phyloP scores from a whole-genome alignment of 2,113 vertebrate genomes.

The Ciconia maguari region DNA sequence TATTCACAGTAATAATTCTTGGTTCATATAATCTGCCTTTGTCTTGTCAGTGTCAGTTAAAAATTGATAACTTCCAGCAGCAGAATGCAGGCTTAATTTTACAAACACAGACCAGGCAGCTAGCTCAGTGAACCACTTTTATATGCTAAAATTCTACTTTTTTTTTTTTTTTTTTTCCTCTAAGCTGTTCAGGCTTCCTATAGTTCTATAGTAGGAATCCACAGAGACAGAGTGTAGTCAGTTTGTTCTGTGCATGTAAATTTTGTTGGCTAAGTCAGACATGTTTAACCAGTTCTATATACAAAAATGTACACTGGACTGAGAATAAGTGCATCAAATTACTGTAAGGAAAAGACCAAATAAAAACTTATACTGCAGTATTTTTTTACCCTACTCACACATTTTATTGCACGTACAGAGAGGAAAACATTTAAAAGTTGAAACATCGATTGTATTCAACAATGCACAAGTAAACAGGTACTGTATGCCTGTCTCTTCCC shows the following conservation, averaged over 20 bases:
- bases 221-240: neutral
- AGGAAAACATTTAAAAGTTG: neutral
- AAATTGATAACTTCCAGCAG: slow-evolving; percentile 59
- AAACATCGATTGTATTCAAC: neutral
- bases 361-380: neutral
- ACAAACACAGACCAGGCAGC: neutral
- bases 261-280: neutral
- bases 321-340: neutral
- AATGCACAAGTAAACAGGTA: neutral
- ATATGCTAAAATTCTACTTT: neutral
- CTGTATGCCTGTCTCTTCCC: neutral
- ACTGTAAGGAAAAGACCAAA: neutral
- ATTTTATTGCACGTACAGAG: neutral
- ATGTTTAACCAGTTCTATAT: neutral
- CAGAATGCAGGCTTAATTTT: slow-evolving; percentile 28
- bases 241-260: neutral
- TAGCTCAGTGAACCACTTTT: neutral
- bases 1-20: neutral
- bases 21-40: slow-evolving; percentile 22
- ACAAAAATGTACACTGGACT: neutral
- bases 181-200: neutral
- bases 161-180: neutral
- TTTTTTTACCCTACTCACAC: neutral
- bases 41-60: slow-evolving; percentile 46
- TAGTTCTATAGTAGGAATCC: neutral